Evolutionary conservation across 1,140 invertebrate genomes (phyloP).

Genomic region (Lordiphosa collinella): DNA sequence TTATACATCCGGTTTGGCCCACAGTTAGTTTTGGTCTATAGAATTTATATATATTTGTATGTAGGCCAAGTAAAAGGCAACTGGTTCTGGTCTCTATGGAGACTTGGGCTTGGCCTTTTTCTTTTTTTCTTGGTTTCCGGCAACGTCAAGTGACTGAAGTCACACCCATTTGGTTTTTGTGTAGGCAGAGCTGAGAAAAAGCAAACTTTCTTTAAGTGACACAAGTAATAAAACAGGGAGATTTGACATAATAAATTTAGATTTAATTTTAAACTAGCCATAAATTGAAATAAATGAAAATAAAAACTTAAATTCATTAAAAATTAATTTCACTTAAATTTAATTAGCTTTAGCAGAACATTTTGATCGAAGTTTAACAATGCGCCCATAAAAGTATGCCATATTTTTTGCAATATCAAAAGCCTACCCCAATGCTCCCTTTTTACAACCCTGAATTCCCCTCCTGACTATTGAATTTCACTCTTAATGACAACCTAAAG

Average conservation of each 20-base stretch:
- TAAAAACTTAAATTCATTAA: no score
- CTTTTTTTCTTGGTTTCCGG: constrained; percentile 45
- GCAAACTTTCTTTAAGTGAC: no score
- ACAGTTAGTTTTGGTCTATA: constrained; percentile 9
- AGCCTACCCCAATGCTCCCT: neutral
- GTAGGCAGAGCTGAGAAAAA: no score
- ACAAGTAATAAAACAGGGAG: no score
- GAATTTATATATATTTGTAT: constrained; percentile 1
- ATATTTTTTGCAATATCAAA: neutral
- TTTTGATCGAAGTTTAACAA: no score
- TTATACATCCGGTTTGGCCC: constrained; percentile 42
- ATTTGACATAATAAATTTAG: constrained; percentile 30
- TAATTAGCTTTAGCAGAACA: no score
- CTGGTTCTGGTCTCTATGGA: constrained; percentile 21
- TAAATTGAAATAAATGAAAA: neutral
- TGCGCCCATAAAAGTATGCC: neutral
- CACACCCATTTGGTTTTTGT: no score
- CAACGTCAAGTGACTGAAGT: constrained; percentile 48
- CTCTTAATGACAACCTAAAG: neutral
- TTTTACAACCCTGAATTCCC: neutral
- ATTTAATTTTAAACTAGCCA: neutral
- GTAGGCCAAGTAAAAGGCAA: constrained; percentile 28
- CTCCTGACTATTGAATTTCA: constrained; percentile 8
- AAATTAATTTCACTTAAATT: no score
- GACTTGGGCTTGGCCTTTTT: constrained; percentile 34